Conservation (phyloP, 2,888 invertebrate species). For the Andricus quercusramuli region DNA sequence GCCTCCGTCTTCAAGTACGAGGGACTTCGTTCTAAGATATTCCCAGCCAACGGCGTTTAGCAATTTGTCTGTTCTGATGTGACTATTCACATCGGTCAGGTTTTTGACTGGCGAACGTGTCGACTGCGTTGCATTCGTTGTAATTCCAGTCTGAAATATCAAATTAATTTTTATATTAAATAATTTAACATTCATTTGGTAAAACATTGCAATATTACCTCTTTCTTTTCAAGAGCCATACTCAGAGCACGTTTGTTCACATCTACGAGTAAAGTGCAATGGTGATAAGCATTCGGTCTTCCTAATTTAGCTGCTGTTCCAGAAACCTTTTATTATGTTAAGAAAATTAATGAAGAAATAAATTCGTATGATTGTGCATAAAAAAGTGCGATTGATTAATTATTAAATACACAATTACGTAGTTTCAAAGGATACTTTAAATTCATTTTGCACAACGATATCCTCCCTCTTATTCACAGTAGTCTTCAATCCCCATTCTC, state of each 20-base stretch:
- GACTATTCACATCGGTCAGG: slow-evolving; percentile 87
- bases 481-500: slow-evolving; percentile 89
- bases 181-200: slow-evolving; percentile 30
- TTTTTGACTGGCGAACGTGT: slow-evolving; percentile 91
- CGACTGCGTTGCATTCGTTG: slow-evolving; percentile 90
- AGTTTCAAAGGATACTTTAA: slow-evolving; percentile 83
- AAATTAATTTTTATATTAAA: slow-evolving; percentile 54
- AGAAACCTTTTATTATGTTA: slow-evolving; percentile 85
- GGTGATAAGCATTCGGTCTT: slow-evolving; percentile 95
- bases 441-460: slow-evolving; percentile 88
- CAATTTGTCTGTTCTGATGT: slow-evolving; percentile 86
- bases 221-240: slow-evolving; percentile 86
- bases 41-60: slow-evolving; percentile 91
- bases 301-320: slow-evolving; percentile 97
- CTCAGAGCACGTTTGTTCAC: slow-evolving; percentile 89
- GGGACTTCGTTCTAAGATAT: slow-evolving; percentile 87
- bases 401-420: neutral
- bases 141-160: slow-evolving; percentile 86
- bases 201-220: slow-evolving; percentile 81
- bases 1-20: slow-evolving; percentile 86
- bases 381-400: too few species aligned
- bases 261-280: slow-evolving; percentile 95
- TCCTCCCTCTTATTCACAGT: slow-evolving; percentile 91
- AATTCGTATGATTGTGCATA: neutral
- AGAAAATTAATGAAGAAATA: slow-evolving; percentile 44